Base-by-base conservation (phyloP, 2,888 invertebrate genomes). In the Tenodera sinensis region DNA sequence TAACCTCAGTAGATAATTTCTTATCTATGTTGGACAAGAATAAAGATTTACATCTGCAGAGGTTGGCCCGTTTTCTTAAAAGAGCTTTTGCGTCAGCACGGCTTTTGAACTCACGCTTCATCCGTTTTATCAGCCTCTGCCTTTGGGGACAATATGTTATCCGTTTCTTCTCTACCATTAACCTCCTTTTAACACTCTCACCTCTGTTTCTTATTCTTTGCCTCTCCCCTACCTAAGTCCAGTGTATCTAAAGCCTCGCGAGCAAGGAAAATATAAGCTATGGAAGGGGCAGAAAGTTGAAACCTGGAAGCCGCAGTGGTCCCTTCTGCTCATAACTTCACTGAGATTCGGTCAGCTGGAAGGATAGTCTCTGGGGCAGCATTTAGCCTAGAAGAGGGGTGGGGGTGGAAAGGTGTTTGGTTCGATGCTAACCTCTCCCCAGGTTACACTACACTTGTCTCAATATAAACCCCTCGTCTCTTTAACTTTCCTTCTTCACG, bases 391-490 rank as follows among this genome's bases (percentile, higher is more conserved):
- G 54, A 6, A 20, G 54, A 14, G 28, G 20, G 42, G 42, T 42
- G 42, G 81, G 30, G 14, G 25, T 85, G 28, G 81, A 25, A 25
- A 86, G 86, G 81, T 81, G 86, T 81, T 85, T 71, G 86, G 86
- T 86, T 81, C 81, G 86, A 86, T 81, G 86, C 81, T 81, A 81
- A 86, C 30, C 81, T 81, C 71, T 86, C 86, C 86, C 86, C 30
- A 28, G 86, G 28, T 30, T 81, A 47, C 86, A 86, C 28, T 86
- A 42, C 81, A 86, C 86, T 86, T 81, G 86, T 81, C 42, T 81
- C 86, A 86, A 14, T 81, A 81, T 54, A 28, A 71, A 30, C 28
- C 86, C 54, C 27, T 71, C 54, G 54, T 20, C 54, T 71, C 54
- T 71, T 71, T 71, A 71, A 71, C 54, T 71, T 71, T 71, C 54